These are phyloP conservation scores for Nematolebias whitei DNA, from an alignment of 2,113 vertebrate genomes.

Conservation along the genomic window DNA sequence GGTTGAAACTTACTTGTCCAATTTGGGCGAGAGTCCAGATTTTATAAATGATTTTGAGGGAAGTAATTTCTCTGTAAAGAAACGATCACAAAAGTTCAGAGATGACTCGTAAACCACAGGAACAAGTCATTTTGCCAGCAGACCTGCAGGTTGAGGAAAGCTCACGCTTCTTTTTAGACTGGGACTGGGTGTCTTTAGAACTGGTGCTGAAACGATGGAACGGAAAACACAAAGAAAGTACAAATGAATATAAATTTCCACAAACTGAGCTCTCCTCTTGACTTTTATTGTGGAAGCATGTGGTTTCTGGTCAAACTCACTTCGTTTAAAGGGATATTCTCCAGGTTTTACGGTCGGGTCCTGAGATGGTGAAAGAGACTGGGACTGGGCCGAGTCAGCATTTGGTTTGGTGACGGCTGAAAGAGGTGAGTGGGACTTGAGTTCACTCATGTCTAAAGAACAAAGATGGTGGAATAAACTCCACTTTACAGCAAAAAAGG, in stretches of 20 bases:
- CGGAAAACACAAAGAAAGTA: not conserved
- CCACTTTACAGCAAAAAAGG: too few species aligned
- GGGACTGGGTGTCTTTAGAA: slow-evolving; percentile 67
- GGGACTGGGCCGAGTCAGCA: slow-evolving; percentile 47
- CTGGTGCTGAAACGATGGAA: slow-evolving; percentile 48
- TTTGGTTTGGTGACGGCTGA: slow-evolving; percentile 37
- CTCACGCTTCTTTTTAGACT: slow-evolving; percentile 74
- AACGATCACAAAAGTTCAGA: not conserved
- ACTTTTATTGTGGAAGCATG: not conserved
- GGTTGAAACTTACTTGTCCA: slow-evolving; percentile 61
- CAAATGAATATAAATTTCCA: not conserved
- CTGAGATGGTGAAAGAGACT: slow-evolving; percentile 56
- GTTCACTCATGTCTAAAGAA: slow-evolving; percentile 45
- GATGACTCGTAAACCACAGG: too few species aligned
- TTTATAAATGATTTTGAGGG: slow-evolving; percentile 75
- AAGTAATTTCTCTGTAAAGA: slow-evolving; percentile 78
- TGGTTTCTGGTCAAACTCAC: slow-evolving; percentile 16
- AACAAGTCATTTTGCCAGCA: not conserved
- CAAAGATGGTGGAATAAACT: not conserved
- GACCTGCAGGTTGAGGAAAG: slow-evolving; percentile 78
- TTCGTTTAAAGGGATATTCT: slow-evolving; percentile 79
- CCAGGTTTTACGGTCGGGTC: slow-evolving; percentile 59
- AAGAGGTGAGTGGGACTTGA: slow-evolving; percentile 36
- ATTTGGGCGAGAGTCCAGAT: slow-evolving; percentile 62
- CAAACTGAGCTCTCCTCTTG: not conserved